phyloP scores from a whole-genome alignment of 23 tunicate species.

The Ciona savignyi region DNA sequence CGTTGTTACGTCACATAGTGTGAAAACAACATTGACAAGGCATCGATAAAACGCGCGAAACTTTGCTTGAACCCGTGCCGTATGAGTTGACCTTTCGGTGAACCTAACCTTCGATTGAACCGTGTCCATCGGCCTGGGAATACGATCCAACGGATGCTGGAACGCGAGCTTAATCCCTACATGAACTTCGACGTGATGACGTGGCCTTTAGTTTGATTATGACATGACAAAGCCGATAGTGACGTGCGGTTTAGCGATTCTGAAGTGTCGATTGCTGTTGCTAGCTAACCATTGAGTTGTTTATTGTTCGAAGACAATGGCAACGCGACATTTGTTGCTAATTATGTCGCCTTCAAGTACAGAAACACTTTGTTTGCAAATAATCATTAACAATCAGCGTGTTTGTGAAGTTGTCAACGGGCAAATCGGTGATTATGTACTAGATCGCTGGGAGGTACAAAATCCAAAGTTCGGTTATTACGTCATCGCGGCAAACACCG shows the following conservation, averaged over 20 bases:
- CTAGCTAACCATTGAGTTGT: no score
- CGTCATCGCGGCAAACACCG: background rate
- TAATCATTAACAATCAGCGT: background rate
- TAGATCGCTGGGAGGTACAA: background rate
- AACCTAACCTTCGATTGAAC: background rate
- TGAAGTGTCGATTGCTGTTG: background rate
- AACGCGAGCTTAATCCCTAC: background rate
- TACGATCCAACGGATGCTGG: background rate
- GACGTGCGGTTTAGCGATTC: background rate
- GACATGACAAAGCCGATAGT: background rate
- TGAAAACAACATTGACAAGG: background rate
- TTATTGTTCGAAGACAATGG: background rate
- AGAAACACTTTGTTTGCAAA: background rate
- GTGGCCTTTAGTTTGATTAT: constrained; percentile 1
- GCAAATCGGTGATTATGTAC: background rate
- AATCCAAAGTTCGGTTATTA: background rate
- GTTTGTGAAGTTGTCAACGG: background rate
- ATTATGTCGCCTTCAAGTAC: background rate
- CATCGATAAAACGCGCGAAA: background rate
- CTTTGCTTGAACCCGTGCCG: background rate
- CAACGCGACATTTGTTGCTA: background rate
- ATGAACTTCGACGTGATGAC: background rate
- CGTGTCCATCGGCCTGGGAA: background rate
- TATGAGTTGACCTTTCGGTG: background rate
- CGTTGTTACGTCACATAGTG: background rate